These are phyloP conservation scores for Hyaena hyaena DNA, from an alignment of 2,113 vertebrate genomes.

Conservation along the genomic window DNA sequence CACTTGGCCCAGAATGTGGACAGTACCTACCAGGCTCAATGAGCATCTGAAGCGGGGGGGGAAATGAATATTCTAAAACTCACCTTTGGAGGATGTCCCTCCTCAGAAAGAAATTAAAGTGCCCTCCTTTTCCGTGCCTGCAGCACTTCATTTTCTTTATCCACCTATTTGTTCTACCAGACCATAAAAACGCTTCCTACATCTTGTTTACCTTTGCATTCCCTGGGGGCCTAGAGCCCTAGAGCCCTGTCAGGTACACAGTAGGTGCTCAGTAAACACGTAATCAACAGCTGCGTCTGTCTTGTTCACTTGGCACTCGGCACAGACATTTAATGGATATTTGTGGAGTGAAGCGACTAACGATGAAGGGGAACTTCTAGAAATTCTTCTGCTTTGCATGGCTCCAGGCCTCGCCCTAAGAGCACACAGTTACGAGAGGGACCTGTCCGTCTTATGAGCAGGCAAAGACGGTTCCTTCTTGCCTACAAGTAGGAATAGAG, in stretches of 20 bases:
- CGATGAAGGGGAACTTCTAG: not conserved
- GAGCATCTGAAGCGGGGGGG: not conserved
- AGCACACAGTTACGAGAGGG: not conserved
- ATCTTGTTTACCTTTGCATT: not conserved
- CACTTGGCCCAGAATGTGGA: not conserved
- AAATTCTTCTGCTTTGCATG: not conserved
- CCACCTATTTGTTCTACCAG: not conserved
- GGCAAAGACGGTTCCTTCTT: not conserved
- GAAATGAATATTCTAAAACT: not conserved
- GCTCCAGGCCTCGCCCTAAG: not conserved
- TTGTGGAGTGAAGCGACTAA: not conserved
- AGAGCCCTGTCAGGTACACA: not conserved
- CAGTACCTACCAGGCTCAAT: not conserved
- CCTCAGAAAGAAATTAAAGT: not conserved
- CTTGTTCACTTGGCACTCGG: not conserved
- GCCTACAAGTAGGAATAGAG: not conserved
- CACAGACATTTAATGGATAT: not conserved
- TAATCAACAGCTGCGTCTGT: not conserved
- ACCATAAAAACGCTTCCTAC: not conserved
- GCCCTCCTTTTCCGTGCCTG: not conserved
- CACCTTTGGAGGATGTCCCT: not conserved
- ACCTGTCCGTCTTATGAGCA: not conserved
- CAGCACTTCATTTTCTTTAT: not conserved
- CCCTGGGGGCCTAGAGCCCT: not conserved
- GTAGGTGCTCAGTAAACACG: not conserved